These are phyloP conservation scores for Grammomys dolichurus DNA, from an alignment of 2,113 vertebrate species.

Conservation along the genomic window DNA sequence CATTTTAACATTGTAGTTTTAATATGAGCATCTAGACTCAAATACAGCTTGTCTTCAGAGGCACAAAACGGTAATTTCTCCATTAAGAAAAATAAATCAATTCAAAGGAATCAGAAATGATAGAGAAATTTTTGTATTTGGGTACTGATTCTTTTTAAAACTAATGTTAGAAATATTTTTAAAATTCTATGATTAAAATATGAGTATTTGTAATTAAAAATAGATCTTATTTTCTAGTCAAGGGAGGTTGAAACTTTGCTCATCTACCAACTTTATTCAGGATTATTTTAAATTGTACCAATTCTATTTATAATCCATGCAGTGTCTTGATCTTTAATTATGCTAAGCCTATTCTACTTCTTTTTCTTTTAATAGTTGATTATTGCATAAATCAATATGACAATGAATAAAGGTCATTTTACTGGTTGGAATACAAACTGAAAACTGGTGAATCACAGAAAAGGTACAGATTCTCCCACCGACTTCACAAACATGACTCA, in stretches of 20 bases:
- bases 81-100: neutral
- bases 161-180: neutral
- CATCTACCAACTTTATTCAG: neutral
- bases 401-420: neutral
- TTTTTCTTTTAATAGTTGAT: neutral
- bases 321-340: constrained; percentile 10
- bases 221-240: neutral
- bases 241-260: neutral
- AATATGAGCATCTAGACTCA: neutral
- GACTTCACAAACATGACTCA: neutral
- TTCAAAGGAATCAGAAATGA: neutral
- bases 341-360: neutral
- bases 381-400: neutral
- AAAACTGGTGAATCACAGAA: neutral
- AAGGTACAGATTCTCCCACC: neutral
- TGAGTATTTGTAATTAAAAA: neutral
- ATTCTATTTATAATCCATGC: neutral
- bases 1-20: neutral
- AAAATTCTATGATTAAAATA: neutral
- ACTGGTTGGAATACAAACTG: neutral
- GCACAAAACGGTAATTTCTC: neutral
- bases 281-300: neutral
- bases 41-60: neutral
- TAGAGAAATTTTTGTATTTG: neutral
- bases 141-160: neutral